Evolutionary conservation across 1,140 invertebrate genomes (phyloP), one percentile per base, ranked within the genome.

Genomic region (Formica exsecta): DNA sequence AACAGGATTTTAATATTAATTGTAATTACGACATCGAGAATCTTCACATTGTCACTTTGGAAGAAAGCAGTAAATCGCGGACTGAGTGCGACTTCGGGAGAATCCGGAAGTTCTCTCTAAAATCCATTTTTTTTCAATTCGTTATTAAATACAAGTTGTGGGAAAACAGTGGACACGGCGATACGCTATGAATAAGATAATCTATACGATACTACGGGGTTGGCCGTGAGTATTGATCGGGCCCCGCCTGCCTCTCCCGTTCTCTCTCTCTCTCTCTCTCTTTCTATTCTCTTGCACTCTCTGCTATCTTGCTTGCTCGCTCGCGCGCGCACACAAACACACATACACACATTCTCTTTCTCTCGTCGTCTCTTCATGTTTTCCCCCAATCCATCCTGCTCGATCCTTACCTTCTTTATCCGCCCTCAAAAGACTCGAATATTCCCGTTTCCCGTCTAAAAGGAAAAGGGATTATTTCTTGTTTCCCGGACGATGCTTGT

Each of bases 201-300:
- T 92, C 79, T 89, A 90, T 90, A 90, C 85, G 89, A 92, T 93
- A 92, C 92, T 90, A 89, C 83, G 87, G 90, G 90, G 91, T 89
- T 90, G 91, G 87, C 84, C 84, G 90, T 90, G 89, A 85, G 88
- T 94, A 94, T 93, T 94, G 93, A 94, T 94, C 92, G 88, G 71
- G 86, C 87, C 85, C 85, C 87, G 86, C 89, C 84, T 88, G 65
- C 88, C 86, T 83, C 84, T 86, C 86, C 71, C 62, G 3, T 25
- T 75, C 86, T 84, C 73, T 38, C 32, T 66, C 77, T 65, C 66
- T 36, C 66, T 57, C 61, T 71, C 51, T 48, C 57, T 77, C 71
- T 74, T 9, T 61, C 86, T 85, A 36, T 76, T 8, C 32, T 51
- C 9, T 22, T 36, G n/a, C 19, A 38, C 25, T 48, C 32, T 51